Base-by-base conservation (phyloP, 2,113 vertebrate genomes). In the Nannospalax galili region DNA sequence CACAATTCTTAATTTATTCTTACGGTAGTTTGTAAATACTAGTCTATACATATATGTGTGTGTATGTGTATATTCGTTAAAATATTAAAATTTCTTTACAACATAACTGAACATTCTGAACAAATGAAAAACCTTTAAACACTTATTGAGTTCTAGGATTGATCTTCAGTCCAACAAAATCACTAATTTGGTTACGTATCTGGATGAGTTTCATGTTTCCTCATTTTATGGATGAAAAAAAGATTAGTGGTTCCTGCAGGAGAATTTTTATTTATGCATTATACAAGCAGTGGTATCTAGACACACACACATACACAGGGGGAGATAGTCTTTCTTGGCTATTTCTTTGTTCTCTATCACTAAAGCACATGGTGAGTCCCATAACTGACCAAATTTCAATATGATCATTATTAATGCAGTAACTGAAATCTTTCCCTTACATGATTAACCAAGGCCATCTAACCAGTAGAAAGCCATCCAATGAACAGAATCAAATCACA, bases 1-100 rank as follows among this genome's bases (percentile, higher is more conserved):
- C 7, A 19, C 5, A n/a, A 17, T 70, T 94, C 69, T 89, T 90
- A 92, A 85, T 58, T 70, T 72, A 82, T n/a, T 93, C 40, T 64
- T 77, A 60, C 12, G 45, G 45, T 48, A 79, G 22, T 72, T 78
- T 82, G 1, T 81, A 92, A 92, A 92, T 37, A n/a, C 48, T 91
- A 30, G 40, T n/a, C n/a, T n/a, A n/a, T n/a, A n/a, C n/a, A n/a
- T n/a, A n/a, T n/a, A n/a, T n/a, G n/a, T n/a, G n/a, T n/a, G 11
- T 52, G 11, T 52, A 52, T 52, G 48, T 74, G 58, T 14, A 7
- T n/a, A 64, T 79, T 64, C 15, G 92, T 88, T 3, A 91, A 67
- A 35, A 92, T 90, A 81, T 77, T 91, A 19, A 11, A 52, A 52
- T 37, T 62, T 42, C 52, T 74, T 86, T 91, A 24, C 19, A 79